Conservation (phyloP, 2,888 invertebrate genomes). For the Erebia palarica region DNA sequence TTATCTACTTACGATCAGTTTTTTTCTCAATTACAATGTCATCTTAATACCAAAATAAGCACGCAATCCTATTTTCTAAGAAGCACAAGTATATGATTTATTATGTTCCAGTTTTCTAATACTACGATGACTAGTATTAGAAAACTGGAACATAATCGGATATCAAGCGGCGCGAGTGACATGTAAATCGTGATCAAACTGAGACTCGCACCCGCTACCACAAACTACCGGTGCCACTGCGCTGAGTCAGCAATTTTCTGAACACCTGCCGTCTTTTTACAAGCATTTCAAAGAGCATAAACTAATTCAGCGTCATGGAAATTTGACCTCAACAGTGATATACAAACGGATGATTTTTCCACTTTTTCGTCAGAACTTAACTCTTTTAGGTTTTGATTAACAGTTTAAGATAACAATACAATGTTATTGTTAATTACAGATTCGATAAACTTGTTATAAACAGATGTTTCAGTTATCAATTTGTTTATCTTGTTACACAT, state of each 20-base stretch:
- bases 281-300: constrained; percentile 26
- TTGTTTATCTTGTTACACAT: constrained; percentile 20
- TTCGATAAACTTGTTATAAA: constrained; percentile 51
- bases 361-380: background rate
- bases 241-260: constrained; percentile 72
- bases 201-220: constrained; percentile 74
- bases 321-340: constrained; percentile 9
- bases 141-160: constrained; percentile 62
- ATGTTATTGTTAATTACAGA: constrained; percentile 59
- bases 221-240: constrained; percentile 77
- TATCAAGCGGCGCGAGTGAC: constrained; percentile 79
- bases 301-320: constrained; percentile 13
- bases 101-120: too few relatives aligned
- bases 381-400: constrained; percentile 32
- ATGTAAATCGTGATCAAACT: constrained; percentile 80
- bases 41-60: constrained; percentile 47
- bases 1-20: constrained; percentile 11
- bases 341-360: constrained; percentile 4
- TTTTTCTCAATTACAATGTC: constrained; percentile 29
- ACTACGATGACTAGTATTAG: constrained; percentile 63
- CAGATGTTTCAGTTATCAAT: constrained; percentile 36
- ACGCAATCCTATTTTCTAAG: constrained; percentile 68
- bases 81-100: constrained; percentile 46
- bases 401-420: constrained; percentile 52
- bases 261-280: constrained; percentile 65